These are phyloP conservation scores for Vireo altiloquus DNA, from an alignment of 2,113 vertebrate species.

Conservation along the genomic window DNA sequence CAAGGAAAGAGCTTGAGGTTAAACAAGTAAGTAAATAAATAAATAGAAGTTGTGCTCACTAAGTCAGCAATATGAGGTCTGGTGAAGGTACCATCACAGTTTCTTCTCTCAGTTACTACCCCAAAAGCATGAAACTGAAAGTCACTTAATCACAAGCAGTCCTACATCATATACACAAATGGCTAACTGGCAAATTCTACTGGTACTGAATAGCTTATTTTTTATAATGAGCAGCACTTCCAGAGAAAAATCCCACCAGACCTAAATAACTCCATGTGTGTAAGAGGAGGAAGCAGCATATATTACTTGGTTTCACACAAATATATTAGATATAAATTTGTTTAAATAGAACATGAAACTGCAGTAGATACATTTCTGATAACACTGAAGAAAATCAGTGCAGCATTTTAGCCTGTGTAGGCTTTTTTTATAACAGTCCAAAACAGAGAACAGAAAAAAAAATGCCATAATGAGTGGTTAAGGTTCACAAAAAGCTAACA, in stretches of 20 bases:
- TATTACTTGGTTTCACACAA: background rate
- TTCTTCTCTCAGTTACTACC: background rate
- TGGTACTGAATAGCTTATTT: background rate
- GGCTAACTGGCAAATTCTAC: background rate
- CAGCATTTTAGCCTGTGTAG: background rate
- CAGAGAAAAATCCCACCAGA: background rate
- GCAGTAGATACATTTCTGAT: background rate
- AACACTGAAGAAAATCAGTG: background rate
- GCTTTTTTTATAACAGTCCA: background rate
- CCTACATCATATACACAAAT: background rate
- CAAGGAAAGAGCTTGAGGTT: background rate
- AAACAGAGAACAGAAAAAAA: background rate
- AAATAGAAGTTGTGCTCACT: background rate
- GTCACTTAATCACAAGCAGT: background rate
- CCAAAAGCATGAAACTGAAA: background rate
- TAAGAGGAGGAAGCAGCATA: background rate
- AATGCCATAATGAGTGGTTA: background rate
- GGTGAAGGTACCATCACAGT: background rate
- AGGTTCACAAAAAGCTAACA: background rate
- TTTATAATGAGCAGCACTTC: background rate
- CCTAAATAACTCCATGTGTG: background rate
- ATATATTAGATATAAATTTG: background rate
- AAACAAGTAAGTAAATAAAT: background rate
- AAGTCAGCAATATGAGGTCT: background rate
- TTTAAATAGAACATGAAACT: background rate